Conservation (phyloP, 2,113 vertebrate genomes). For the Callocephalon fimbriatum region DNA sequence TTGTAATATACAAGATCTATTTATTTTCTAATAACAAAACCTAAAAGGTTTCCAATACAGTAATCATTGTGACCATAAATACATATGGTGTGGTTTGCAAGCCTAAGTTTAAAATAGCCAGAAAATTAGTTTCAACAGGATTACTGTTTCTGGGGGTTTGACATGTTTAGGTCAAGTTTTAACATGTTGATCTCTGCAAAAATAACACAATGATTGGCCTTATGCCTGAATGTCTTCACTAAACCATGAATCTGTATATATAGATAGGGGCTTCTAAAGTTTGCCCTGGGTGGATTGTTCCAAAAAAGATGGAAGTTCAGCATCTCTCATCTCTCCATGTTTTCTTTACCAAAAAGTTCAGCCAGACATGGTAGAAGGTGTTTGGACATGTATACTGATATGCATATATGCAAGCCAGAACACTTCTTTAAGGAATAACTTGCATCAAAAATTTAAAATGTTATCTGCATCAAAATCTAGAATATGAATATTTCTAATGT, state of each 20-base stretch:
- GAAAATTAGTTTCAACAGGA: neutral
- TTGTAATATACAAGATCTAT: neutral
- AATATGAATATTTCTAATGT: neutral
- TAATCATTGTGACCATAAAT: neutral
- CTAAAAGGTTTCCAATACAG: neutral
- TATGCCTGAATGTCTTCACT: neutral
- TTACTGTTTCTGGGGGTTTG: neutral
- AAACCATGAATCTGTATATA: neutral
- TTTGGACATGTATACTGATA: neutral
- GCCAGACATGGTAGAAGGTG: neutral
- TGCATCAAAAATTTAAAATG: neutral
- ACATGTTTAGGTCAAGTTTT: neutral
- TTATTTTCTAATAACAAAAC: neutral
- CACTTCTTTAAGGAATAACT: neutral
- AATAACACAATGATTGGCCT: neutral
- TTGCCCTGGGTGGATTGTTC: neutral
- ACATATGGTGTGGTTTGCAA: neutral
- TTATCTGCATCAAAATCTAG: neutral
- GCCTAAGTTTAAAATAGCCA: neutral
- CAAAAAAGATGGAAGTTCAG: neutral
- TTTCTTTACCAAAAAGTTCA: neutral
- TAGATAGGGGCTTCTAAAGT: neutral
- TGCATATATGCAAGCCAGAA: neutral
- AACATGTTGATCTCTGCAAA: neutral
- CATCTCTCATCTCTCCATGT: neutral